Percentiles rank a stretch among this genome's conserved stretches.
Evolutionary conservation across 2,797 vertebrate species (phyloP).

Genomic region (Malurus splendens): DNA sequence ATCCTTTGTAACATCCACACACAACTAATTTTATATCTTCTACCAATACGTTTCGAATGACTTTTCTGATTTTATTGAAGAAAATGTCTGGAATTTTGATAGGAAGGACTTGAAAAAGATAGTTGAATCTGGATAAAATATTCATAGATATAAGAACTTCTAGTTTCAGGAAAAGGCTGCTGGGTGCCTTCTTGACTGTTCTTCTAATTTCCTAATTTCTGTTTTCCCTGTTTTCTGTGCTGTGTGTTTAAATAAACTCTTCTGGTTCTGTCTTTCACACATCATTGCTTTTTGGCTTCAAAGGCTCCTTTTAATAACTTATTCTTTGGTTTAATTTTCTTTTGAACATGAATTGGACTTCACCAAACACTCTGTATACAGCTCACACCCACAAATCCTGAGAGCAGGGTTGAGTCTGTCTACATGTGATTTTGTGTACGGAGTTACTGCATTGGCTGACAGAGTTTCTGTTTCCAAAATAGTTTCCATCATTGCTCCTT

Average conservation of each 20-base stretch:
- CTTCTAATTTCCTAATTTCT: slow-evolving; percentile 68
- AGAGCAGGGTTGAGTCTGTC: neutral
- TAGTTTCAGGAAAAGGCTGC: slow-evolving; percentile 43
- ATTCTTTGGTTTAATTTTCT: slow-evolving; percentile 67
- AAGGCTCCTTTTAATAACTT: slow-evolving; percentile 72
- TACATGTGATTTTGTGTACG: slow-evolving; percentile 12
- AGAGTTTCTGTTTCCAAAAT: slow-evolving; percentile 35
- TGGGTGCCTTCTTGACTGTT: slow-evolving; percentile 63
- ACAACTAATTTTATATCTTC: slow-evolving; percentile 47
- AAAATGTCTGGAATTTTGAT: slow-evolving; percentile 66
- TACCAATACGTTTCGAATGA: slow-evolving; percentile 49
- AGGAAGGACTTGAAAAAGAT: slow-evolving; percentile 65
- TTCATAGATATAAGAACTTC: slow-evolving; percentile 52
- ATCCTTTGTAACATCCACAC: slow-evolving; percentile 49
- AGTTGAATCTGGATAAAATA: slow-evolving; percentile 65
- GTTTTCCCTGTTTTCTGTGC: slow-evolving; percentile 52
- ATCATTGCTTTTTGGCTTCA: slow-evolving; percentile 70
- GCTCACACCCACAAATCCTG: slow-evolving; percentile 36
- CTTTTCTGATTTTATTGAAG: slow-evolving; percentile 60
- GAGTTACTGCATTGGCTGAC: neutral
- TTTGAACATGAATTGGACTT: slow-evolving; percentile 72
- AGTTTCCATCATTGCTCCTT: neutral
- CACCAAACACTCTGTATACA: slow-evolving; percentile 50
- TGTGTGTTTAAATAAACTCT: slow-evolving; percentile 73
- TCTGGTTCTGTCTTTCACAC: slow-evolving; percentile 70